Evolutionary conservation across 2,113 vertebrate genomes (phyloP).

Genomic region (Hypocryptadius cinnamomeus): DNA sequence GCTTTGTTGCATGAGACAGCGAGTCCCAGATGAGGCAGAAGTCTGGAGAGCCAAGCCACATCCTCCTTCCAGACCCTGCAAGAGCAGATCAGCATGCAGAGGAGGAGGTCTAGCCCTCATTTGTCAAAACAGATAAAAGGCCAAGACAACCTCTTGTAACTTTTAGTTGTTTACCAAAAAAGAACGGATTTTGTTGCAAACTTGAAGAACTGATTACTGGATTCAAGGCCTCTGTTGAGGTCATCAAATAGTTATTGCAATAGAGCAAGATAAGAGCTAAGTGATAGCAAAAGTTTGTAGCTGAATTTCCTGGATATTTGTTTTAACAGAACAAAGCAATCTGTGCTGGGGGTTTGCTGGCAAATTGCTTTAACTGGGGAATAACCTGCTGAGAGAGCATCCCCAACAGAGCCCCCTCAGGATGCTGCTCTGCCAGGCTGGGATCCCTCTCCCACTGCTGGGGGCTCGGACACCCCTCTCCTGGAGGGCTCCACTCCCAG

Average conservation of each 20-base stretch:
- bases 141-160: not conserved
- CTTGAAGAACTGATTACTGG: slow-evolving; percentile 7
- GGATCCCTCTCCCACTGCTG: not conserved
- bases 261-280: slow-evolving; percentile 12
- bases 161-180: not conserved
- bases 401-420: not conserved
- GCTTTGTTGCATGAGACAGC: not conserved
- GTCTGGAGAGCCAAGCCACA: not conserved
- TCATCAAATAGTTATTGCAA: slow-evolving; percentile 38
- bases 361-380: not conserved
- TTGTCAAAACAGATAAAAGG: slow-evolving; percentile 3
- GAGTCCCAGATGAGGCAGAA: not conserved
- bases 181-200: not conserved
- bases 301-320: not conserved
- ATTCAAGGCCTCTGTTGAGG: slow-evolving; percentile 44
- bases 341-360: not conserved
- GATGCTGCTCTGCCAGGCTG: not conserved
- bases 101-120: not conserved
- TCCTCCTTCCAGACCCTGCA: not conserved
- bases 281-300: not conserved
- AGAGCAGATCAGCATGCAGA: not conserved
- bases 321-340: not conserved
- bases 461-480: not conserved
- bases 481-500: not conserved
- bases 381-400: not conserved